Evolutionary conservation across 2,888 invertebrate genomes (phyloP).

Genomic region (Helicoverpa assulta): DNA sequence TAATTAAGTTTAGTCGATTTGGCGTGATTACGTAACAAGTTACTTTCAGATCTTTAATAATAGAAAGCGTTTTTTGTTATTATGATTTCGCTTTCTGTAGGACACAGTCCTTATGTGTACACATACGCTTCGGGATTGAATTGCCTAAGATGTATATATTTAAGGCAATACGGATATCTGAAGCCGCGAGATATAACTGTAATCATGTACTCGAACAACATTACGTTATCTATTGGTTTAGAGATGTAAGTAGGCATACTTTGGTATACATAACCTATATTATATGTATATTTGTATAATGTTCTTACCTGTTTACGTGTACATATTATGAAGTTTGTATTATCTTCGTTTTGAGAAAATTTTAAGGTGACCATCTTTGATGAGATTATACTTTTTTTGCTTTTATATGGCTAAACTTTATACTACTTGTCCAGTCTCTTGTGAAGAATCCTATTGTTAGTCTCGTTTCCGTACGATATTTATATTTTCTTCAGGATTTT

Average conservation of each 20-base stretch:
- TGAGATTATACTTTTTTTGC: too few relatives aligned
- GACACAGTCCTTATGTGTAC: conserved; percentile 17
- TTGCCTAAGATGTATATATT: conserved; percentile 60
- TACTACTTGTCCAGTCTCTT: too few relatives aligned
- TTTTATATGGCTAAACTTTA: too few relatives aligned
- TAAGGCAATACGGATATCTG: conserved; percentile 53
- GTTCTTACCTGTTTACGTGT: not conserved
- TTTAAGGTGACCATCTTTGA: too few relatives aligned
- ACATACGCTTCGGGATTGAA: conserved; percentile 55
- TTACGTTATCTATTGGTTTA: conserved; percentile 39
- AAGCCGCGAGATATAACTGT: conserved; percentile 51
- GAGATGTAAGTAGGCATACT: not conserved
- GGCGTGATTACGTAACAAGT: too few relatives aligned
- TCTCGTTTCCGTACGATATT: too few relatives aligned
- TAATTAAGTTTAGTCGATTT: too few relatives aligned
- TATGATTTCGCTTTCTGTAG: not conserved
- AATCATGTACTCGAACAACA: conserved; percentile 48
- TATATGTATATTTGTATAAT: not conserved
- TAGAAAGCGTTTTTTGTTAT: too few relatives aligned
- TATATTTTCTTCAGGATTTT: too few relatives aligned
- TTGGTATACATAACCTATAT: not conserved
- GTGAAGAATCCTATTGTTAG: too few relatives aligned
- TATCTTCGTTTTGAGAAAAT: not conserved
- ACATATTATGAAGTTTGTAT: not conserved
- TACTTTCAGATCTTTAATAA: too few relatives aligned